Conservation (phyloP, 2,113 vertebrate species). For the Coregonus clupeaformis region DNA sequence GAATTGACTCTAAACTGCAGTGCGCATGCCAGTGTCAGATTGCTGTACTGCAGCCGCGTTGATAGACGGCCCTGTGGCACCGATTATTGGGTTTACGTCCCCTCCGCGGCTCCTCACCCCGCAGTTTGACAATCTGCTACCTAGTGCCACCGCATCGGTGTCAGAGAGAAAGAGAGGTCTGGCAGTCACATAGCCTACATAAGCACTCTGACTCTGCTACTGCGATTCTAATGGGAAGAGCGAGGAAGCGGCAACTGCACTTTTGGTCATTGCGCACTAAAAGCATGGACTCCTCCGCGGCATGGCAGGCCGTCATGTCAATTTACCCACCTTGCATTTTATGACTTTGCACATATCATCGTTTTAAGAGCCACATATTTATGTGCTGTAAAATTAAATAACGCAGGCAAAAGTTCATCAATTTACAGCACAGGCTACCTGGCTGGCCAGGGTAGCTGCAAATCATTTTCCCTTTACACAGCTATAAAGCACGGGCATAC, state of each 20-base stretch:
- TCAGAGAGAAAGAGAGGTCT: background rate
- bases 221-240: background rate
- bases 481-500: constrained; percentile 27
- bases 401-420: constrained; percentile 16
- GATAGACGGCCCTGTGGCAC: constrained; percentile 2
- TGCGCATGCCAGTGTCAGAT: constrained; percentile 62
- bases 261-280: background rate
- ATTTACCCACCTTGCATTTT: constrained; percentile 7
- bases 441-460: constrained; percentile 12
- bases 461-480: constrained; percentile 27
- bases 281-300: background rate
- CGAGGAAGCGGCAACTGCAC: background rate
- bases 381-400: constrained; percentile 4
- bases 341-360: constrained; percentile 17
- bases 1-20: constrained; percentile 54
- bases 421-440: constrained; percentile 20
- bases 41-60: constrained; percentile 56
- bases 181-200: background rate
- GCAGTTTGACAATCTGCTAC: constrained; percentile 27
- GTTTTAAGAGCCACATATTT: constrained; percentile 10
- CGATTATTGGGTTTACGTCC: background rate
- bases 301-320: background rate
- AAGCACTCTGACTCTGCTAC: background rate
- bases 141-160: constrained; percentile 18
- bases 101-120: background rate